Evolutionary conservation across 2,797 vertebrate genomes (phyloP), one percentile per base, ranked within the genome.

Genomic region (Fistularia commersonii): DNA sequence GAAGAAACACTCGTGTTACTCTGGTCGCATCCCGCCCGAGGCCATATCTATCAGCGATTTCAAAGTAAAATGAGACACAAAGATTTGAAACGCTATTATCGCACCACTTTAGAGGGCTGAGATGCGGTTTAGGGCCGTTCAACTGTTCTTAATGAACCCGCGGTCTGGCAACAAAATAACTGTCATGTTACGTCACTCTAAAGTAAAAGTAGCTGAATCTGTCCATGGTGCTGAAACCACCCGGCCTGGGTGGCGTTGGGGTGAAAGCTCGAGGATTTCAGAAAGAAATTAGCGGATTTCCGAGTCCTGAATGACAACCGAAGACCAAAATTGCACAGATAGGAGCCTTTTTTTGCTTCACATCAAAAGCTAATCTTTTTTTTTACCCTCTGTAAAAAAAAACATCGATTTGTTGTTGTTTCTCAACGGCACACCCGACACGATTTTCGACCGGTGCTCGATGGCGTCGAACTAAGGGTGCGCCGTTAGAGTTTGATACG

Each of bases 161-260:
- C 23, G 4, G 23, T 23, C 23, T 23, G 23, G 23, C 2, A 2
- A 23, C 23, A 23, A 23, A 23, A 23, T 12, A 44, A 54, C n/a
- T n/a, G 7, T 32, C 8, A 4, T 8, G 39, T 41, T 47, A 32
- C 46, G 14, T 31, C 6, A 15, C 31, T 57, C 23, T 23, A 23
- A 23, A 23, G 23, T 54, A 48, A 45, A 56, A 1, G 36, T 32
- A 36, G 32, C 41, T 58, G 74, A 47, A 77, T 50, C 74, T 85
- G 69, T 85, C 79, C 79, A 49, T 80, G 76, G 82, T 83, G 70
- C 80, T 83, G 80, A 83, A 77, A 68, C 6, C 3, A 48, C 40
- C 11, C 15, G 8, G 42, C 5, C 8, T 7, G 3, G 8, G 7
- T 48, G 23, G 13, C 15, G 37, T n/a, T 2, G 13, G 40, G 51